Evolutionary conservation across 2,113 vertebrate species (phyloP).

Genomic region (Prietella phreatophila): DNA sequence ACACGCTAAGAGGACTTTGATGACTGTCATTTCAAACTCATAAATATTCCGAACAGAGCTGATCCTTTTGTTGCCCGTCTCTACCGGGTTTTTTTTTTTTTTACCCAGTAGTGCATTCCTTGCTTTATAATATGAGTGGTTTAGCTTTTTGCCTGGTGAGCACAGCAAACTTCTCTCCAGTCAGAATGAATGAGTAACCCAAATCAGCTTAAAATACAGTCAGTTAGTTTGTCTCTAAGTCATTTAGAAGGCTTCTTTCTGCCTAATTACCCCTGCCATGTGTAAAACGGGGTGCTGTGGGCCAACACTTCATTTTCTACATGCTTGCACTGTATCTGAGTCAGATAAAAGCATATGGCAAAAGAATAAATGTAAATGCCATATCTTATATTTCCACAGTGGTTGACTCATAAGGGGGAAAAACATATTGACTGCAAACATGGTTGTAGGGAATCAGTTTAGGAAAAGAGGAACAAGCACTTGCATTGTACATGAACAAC

Average conservation of each 20-base stretch:
- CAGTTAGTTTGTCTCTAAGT: slow-evolving; percentile 55
- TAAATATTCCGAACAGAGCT: slow-evolving; percentile 38
- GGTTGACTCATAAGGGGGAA: slow-evolving; percentile 56
- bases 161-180: slow-evolving; percentile 63
- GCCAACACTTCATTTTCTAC: slow-evolving; percentile 64
- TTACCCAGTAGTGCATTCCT: slow-evolving; percentile 23
- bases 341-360: slow-evolving; percentile 6
- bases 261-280: slow-evolving; percentile 73
- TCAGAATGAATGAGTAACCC: slow-evolving; percentile 74
- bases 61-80: slow-evolving; percentile 26
- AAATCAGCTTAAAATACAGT: slow-evolving; percentile 67
- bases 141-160: slow-evolving; percentile 66
- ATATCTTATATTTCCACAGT: slow-evolving; percentile 64
- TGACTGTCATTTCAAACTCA: slow-evolving; percentile 31
- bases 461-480: slow-evolving; percentile 31
- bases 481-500: slow-evolving; percentile 16
- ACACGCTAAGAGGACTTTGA: slow-evolving; percentile 15
- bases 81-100: not conserved
- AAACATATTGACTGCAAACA: slow-evolving; percentile 37
- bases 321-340: not conserved
- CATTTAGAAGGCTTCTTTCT: slow-evolving; percentile 68
- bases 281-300: slow-evolving; percentile 63
- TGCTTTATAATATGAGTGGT: slow-evolving; percentile 62
- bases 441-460: slow-evolving; percentile 26
- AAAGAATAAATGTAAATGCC: slow-evolving; percentile 7